phyloP scores from a whole-genome alignment of 37 sponge, comb jelly and placozoan species.

The Chondrilla cf. caribensis region DNA sequence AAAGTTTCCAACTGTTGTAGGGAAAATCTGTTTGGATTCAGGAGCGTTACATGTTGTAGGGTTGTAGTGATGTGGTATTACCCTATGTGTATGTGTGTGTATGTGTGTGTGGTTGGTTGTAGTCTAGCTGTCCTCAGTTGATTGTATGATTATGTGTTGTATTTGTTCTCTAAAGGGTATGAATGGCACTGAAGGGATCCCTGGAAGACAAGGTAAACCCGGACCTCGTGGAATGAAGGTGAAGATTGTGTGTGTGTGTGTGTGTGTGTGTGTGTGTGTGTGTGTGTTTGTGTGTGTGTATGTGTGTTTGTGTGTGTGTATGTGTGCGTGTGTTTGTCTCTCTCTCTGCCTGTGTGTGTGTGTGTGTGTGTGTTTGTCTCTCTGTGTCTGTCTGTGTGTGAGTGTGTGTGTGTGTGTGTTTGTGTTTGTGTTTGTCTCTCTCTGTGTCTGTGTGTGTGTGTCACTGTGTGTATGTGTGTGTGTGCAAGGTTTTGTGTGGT shows the following conservation, averaged over 20 bases:
- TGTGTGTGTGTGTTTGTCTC: no score
- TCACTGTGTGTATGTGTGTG: background rate
- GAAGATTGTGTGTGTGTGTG: constrained; percentile 25
- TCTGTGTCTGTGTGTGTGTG: constrained; percentile 11
- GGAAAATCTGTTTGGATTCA: no score
- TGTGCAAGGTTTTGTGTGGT: background rate
- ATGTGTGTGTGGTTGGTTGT: no score
- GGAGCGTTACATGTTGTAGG: no score
- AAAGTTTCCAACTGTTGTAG: no score
- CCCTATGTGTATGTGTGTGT: no score
- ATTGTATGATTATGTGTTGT: no score
- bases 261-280: constrained; percentile 11
- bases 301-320: background rate
- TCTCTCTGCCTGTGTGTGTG: no score
- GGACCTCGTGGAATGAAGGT: no score
- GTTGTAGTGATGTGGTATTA: no score
- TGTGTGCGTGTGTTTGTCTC: background rate
- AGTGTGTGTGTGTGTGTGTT: background rate
- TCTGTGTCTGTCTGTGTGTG: background rate
- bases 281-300: background rate
- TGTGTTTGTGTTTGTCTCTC: no score
- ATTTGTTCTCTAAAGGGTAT: background rate
- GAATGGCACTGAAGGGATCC: background rate
- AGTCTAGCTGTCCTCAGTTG: no score
- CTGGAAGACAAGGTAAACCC: background rate